phyloP scores from a whole-genome alignment of 2,113 vertebrate species.

The Boleophthalmus pectinirostris region DNA sequence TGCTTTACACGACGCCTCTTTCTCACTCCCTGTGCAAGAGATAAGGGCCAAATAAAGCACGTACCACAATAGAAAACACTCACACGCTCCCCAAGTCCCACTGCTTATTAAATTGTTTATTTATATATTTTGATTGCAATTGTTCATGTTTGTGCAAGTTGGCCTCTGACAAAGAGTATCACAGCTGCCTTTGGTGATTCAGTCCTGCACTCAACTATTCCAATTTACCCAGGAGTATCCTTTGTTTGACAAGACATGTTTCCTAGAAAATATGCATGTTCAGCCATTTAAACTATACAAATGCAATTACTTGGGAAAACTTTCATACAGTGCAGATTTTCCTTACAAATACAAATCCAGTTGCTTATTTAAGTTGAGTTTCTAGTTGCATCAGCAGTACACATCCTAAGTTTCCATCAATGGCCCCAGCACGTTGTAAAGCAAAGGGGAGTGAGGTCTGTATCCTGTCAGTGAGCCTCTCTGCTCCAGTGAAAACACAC shows the following conservation, averaged over 20 bases:
- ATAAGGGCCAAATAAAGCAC: conserved; percentile 73
- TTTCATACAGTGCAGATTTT: conserved; percentile 11
- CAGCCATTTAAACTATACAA: conserved; percentile 40
- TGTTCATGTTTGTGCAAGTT: conserved; percentile 47
- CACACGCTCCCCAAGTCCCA: conserved; percentile 43
- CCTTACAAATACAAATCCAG: not conserved
- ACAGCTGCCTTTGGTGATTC: conserved; percentile 46
- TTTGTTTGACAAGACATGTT: conserved; percentile 59
- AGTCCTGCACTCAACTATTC: conserved; percentile 25
- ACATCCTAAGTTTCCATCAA: conserved; percentile 32
- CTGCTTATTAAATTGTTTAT: conserved; percentile 71
- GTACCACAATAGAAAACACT: conserved; percentile 63
- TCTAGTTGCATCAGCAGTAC: conserved; percentile 16
- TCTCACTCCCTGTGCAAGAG: conserved; percentile 67
- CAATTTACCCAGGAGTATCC: conserved; percentile 34
- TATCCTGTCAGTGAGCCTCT: conserved; percentile 54
- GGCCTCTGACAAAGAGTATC: conserved; percentile 60
- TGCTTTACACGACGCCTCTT: conserved; percentile 75
- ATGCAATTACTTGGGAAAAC: conserved; percentile 35
- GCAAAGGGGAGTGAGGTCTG: conserved; percentile 50
- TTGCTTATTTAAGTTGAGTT: not conserved
- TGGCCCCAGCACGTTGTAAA: conserved; percentile 38
- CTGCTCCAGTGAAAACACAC: conserved; percentile 51
- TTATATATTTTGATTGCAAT: conserved; percentile 70
- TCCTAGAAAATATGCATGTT: conserved; percentile 56